Conservation (phyloP, 2,888 invertebrate species). For the Prosapia bicincta region DNA sequence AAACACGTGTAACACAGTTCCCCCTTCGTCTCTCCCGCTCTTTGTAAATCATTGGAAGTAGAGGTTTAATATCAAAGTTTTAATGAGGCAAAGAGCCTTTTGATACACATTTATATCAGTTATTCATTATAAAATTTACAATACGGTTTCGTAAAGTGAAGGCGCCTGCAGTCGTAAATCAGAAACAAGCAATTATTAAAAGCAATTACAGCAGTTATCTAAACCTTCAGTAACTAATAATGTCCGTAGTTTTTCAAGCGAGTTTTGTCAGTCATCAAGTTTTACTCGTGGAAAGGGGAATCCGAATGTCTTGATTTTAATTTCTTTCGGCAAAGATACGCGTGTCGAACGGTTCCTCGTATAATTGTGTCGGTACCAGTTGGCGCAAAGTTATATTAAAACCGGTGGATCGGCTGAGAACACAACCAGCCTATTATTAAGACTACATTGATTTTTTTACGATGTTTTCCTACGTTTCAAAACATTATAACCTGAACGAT, state of each 20-base stretch:
- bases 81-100: not conserved
- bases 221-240: not conserved
- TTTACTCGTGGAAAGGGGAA: not conserved
- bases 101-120: not conserved
- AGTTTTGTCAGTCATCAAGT: not conserved
- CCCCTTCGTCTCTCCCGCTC: too few relatives aligned
- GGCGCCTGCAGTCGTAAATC: not conserved
- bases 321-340: constrained; percentile 7
- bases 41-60: not conserved
- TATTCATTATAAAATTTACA: not conserved
- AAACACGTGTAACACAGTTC: too few relatives aligned
- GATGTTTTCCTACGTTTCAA: too few relatives aligned
- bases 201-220: not conserved
- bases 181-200: not conserved
- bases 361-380: not conserved
- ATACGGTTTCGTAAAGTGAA: not conserved
- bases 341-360: constrained; percentile 3
- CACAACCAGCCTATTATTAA: not conserved
- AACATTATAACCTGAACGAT: too few relatives aligned
- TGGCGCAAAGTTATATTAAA: not conserved
- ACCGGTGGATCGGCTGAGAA: not conserved
- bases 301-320: constrained; percentile 25
- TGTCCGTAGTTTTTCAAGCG: not conserved
- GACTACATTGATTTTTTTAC: not conserved
- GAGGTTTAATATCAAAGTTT: not conserved